phyloP scores from a whole-genome alignment of 2,113 vertebrate genomes.

The Larimichthys crocea region DNA sequence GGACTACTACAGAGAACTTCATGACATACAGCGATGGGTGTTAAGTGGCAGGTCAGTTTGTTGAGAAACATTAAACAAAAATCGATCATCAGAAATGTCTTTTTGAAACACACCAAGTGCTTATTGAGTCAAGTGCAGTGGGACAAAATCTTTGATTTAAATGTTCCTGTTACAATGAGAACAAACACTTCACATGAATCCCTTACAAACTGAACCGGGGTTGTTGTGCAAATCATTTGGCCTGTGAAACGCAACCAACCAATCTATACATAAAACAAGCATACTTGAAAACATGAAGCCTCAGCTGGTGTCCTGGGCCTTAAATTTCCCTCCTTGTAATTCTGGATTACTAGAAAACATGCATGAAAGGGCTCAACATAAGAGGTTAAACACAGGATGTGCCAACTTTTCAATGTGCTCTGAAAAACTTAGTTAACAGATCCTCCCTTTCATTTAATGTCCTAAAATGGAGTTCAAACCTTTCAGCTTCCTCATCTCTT shows the following conservation, averaged over 20 bases:
- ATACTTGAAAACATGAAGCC: neutral
- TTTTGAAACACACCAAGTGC: constrained; percentile 7
- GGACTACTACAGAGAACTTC: neutral
- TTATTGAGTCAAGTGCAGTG: constrained; percentile 4
- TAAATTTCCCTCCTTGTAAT: neutral
- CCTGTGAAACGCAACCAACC: neutral
- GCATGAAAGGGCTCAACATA: neutral
- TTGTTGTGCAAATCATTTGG: constrained; percentile 10
- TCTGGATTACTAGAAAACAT: neutral
- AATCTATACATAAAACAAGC: neutral
- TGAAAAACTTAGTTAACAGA: neutral
- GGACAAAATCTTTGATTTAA: neutral
- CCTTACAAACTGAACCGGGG: neutral
- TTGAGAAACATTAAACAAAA: neutral
- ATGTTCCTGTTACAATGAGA: neutral
- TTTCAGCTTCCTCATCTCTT: neutral
- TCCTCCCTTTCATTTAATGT: neutral
- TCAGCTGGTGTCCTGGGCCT: neutral
- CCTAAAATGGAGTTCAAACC: neutral
- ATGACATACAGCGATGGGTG: neutral
- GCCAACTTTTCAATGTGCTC: neutral
- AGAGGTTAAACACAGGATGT: neutral
- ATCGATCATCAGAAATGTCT: neutral
- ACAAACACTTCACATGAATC: neutral
- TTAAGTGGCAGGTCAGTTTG: neutral